Evolutionary conservation across 2,888 invertebrate genomes (phyloP), one percentile per base, ranked within the genome.

Genomic region (Himalopsyche japonica): DNA sequence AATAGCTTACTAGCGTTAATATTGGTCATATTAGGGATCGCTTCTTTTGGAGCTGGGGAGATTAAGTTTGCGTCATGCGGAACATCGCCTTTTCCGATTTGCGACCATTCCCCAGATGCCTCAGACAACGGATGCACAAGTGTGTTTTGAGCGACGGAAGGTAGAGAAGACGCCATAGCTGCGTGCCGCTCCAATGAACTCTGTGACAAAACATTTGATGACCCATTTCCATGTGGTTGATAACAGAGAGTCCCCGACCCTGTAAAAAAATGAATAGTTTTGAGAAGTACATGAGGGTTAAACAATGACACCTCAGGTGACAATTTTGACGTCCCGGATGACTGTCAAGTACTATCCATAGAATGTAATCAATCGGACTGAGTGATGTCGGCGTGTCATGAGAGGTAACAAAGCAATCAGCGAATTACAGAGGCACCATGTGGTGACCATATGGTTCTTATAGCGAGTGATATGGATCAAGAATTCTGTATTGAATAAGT

Each of bases 171-270:
- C 6, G 86, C 81, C n/a, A 86, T 77, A 12, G 84, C 76, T 12
- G 85, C 82, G 76, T 85, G 87, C 18, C 84, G 82, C 49, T 87
- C 87, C n/a, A 87, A 43, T 7, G 87, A 87, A 43, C 85, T 87
- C 37, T 86, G 86, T 12, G 87, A 87, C 15, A 87, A 64, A 49
- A 86, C 83, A 80, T 83, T 83, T 12, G 82, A 84, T 27, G 84
- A 86, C 27, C 87, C 86, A 43, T 86, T 87, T 15, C 83, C 86
- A 10, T 86, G 87, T 2, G 87, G 86, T 79, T 87, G 87, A 81
- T 86, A 86, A 78, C 86, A 87, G 30, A 87, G 86, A 30, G 87
- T 87, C 30, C 87, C 88, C 1, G 87, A 88, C 70, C 87, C 87
- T 87, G 78, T 79, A 85, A 79, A 82, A 18, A 70, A 70, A 70